These are phyloP conservation scores for Leptonema lineaticorne DNA, from an alignment of 1,140 invertebrate species.

Conservation along the genomic window DNA sequence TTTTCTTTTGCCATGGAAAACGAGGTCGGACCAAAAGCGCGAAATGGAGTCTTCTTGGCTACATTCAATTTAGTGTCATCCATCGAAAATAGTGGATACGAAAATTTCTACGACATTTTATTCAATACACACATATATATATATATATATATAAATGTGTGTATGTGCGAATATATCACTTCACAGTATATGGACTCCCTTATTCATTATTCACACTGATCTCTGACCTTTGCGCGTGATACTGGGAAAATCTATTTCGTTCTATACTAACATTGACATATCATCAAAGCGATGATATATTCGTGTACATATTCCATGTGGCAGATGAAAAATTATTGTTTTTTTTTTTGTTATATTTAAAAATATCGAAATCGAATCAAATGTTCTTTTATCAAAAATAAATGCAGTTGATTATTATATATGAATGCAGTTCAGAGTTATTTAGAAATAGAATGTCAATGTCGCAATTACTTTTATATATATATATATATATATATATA, in stretches of 20 bases:
- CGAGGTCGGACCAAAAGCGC: background rate
- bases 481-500: no score
- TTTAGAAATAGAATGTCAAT: no score
- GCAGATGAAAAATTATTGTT: no score
- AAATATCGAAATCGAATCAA: no score
- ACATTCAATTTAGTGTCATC: background rate
- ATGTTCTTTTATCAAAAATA: no score
- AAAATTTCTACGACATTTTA: slow-evolving; percentile 4
- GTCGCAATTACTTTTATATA: no score
- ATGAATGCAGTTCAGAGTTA: no score
- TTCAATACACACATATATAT: background rate
- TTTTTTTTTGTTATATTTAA: no score
- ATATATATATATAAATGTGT: no score
- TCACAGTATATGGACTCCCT: background rate
- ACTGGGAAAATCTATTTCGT: slow-evolving; percentile 13
- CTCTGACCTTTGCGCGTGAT: slow-evolving; percentile 18
- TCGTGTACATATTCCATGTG: no score
- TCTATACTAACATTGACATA: background rate
- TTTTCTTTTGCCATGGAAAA: background rate
- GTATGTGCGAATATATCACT: no score
- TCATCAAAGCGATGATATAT: background rate
- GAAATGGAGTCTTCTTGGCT: background rate
- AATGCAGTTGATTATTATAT: no score
- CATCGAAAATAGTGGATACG: background rate
- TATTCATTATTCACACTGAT: slow-evolving; percentile 20